phyloP scores from a whole-genome alignment of 2,797 vertebrate genomes.

The Streptopelia turtur region DNA sequence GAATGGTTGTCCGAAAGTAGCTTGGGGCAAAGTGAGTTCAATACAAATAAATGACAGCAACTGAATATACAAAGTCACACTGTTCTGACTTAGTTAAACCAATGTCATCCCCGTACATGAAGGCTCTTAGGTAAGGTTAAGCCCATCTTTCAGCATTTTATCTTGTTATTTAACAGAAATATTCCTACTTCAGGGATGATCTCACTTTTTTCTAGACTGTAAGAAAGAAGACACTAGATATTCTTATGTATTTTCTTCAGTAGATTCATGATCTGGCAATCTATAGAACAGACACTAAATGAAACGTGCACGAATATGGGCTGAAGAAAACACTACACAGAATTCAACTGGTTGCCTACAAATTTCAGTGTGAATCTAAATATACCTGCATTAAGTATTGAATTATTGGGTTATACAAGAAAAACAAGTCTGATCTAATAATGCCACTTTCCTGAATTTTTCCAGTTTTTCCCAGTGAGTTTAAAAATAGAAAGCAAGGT shows the following conservation, averaged over 20 bases:
- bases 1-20: neutral
- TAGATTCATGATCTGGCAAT: neutral
- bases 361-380: neutral
- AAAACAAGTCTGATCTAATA: neutral
- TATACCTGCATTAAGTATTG: neutral
- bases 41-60: neutral
- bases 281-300: neutral
- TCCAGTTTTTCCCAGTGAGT: neutral
- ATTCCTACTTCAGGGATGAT: neutral
- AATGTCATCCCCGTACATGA: neutral
- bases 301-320: neutral
- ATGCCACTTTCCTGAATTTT: neutral
- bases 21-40: neutral
- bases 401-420: neutral
- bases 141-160: neutral
- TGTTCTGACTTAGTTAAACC: neutral
- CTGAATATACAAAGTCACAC: neutral
- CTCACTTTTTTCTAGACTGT: neutral
- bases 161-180: neutral
- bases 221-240: neutral
- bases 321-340: neutral
- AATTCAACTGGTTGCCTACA: neutral
- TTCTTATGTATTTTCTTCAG: neutral
- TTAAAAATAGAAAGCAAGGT: neutral
- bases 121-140: neutral